Evolutionary conservation across 2,888 invertebrate genomes (phyloP).

Genomic region (Tetanocera ferruginea): DNA sequence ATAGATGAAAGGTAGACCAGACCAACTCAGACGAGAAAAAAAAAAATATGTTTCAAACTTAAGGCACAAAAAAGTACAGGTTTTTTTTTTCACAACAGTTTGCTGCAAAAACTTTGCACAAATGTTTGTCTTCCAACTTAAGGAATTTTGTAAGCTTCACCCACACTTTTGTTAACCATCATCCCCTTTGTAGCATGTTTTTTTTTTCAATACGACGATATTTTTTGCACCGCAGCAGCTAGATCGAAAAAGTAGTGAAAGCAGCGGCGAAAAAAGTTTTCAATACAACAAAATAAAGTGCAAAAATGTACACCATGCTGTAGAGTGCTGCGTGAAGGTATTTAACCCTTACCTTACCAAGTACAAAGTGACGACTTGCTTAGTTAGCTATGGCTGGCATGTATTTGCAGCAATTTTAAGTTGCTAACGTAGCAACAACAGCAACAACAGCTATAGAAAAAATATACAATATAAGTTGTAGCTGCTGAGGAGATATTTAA

Average conservation of each 20-base stretch:
- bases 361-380: neutral
- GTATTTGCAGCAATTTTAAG: neutral
- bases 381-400: neutral
- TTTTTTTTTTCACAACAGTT: conserved; percentile 7
- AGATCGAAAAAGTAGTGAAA: neutral
- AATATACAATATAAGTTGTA: neutral
- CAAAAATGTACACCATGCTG: neutral
- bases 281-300: conserved; percentile 22
- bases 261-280: conserved; percentile 49
- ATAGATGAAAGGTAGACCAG: neutral
- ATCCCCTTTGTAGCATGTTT: neutral
- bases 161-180: neutral
- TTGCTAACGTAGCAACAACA: too few relatives aligned
- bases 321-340: conserved; percentile 16
- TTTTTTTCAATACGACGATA: conserved; percentile 42
- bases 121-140: conserved; percentile 63
- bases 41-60: neutral
- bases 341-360: conserved; percentile 13
- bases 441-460: neutral
- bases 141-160: conserved; percentile 57
- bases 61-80: neutral
- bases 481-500: too few relatives aligned
- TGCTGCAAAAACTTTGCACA: conserved; percentile 48
- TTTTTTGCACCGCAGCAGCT: neutral
- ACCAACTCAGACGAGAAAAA: neutral